Evolutionary conservation across 2,797 vertebrate species (phyloP), one percentile per base, ranked within the genome.

Genomic region (Cyclopterus lumpus): DNA sequence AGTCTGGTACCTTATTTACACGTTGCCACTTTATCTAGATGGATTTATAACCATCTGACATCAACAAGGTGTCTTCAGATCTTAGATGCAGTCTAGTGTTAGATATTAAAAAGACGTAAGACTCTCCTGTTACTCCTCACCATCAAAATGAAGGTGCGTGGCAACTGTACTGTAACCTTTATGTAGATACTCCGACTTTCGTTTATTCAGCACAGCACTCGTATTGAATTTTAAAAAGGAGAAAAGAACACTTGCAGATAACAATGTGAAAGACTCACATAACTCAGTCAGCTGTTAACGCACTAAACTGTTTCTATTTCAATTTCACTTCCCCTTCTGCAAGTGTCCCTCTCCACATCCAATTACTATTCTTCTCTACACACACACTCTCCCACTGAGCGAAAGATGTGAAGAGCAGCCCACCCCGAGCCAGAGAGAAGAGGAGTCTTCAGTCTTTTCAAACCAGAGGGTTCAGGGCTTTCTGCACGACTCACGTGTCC

Each of bases 221-320:
- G 42, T 42, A 38, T 14, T 24, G 44, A 80, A 54, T 38, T 15
- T 24, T 64, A 67, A 24, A 64, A 67, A 68, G 36, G 20, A 30
- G n/a, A 16, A 44, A 14, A 67, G 20, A 67, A 36, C n/a, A 64
- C n/a, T 46, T 54, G 64, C 6, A 5, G 69, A 67, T 30, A 48
- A 42, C 7, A 24, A 53, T 53, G 49, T 14, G 49, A 44, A 53
- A 40, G 11, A 40, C 38, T 14, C 12, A 0, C 38, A 12, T 40
- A 40, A 38, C 38, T 38, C 38, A 38, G 38, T 38, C 38, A 38
- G 22, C 67, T 38, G 63, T 67, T 63, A 71, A 57, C 24, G 5
- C 20, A 58, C 15, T 11, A 26, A 67, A 57, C 42, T 68, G 26
- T 73, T 73, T 67, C 57, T 34, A 51, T 63, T 62, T 73, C 40